Evolutionary conservation across 2,797 vertebrate genomes (phyloP), one percentile per base, ranked within the genome.

Genomic region (Mus caroli): DNA sequence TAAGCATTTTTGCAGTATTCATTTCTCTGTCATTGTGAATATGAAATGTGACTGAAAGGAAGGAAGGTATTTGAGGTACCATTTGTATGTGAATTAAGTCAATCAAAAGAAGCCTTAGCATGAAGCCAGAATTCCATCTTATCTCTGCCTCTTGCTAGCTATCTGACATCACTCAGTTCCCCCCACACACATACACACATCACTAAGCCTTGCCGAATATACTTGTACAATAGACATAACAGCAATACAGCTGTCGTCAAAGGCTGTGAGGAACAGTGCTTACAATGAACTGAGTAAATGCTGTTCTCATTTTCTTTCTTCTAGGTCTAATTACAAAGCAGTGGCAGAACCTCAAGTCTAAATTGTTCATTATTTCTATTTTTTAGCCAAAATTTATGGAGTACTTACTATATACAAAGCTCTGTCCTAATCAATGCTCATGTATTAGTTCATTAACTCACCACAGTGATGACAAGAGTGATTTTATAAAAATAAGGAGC

Each of bases 251-350:
- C 71, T 92, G 28, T 31, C 37, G 62, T 78, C 19, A 95, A 83
- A 90, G 26, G 87, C 71, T 83, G 26, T 37, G 43, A 96, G n/a
- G 60, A 90, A 83, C 82, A 76, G 50, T 62, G 34, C 86, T 71
- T 79, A 60, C 77, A 82, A 46, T 54, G 79, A 78, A 11, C 37
- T 85, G 12, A 3, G 4, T 43, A 83, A 52, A 75, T n/a, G 3
- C 7, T 40, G 15, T 84, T 75, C 71, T 87, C 52, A 28, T 93
- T 76, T 78, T 15, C 43, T 95, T 90, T 67, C 62, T 67, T 94
- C 54, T 58, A 87, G 26, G 50, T 85, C 71, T 84, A 75, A 94
- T 84, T 71, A 73, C 11, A 88, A 88, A 83, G 60, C 58, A 91
- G 52, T 62, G 9, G 37, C 28, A 95, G 22, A 76, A 80, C 54